Conservation (phyloP, 2,888 invertebrate genomes). For the Sesamia inferens region DNA sequence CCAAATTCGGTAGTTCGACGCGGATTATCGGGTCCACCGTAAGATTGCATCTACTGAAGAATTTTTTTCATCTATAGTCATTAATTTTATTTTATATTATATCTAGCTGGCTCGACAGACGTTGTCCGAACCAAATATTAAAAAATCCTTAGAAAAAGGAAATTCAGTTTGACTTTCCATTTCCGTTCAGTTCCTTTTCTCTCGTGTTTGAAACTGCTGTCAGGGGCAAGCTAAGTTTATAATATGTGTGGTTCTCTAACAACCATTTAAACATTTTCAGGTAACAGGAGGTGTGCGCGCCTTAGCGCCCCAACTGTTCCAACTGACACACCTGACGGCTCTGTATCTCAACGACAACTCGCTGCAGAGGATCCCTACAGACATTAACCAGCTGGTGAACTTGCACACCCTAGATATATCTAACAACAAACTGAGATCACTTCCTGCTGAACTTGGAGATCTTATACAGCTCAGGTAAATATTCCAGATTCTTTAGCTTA, state of each 20-base stretch:
- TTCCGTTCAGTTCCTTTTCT: background rate
- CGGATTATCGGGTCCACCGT: too few relatives aligned
- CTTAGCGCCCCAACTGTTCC: slow-evolving; percentile 97
- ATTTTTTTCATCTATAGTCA: background rate
- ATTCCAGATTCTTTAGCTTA: background rate
- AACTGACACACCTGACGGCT: slow-evolving; percentile 97
- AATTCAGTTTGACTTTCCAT: background rate
- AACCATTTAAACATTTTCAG: slow-evolving; percentile 80
- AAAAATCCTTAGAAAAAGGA: background rate
- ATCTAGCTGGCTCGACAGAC: background rate
- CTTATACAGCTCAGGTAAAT: slow-evolving; percentile 96
- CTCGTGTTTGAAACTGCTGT: background rate
- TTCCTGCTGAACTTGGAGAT: slow-evolving; percentile 99
- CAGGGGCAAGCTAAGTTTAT: background rate
- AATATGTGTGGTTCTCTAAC: background rate
- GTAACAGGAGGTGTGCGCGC: slow-evolving; percentile 98
- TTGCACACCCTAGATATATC: slow-evolving; percentile 97
- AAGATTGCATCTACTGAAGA: background rate
- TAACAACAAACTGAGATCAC: slow-evolving; percentile 97
- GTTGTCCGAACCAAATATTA: background rate
- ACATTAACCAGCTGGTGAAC: slow-evolving; percentile 96
- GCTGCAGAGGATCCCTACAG: slow-evolving; percentile 96
- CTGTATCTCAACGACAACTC: slow-evolving; percentile 99
- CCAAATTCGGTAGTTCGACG: too few relatives aligned
- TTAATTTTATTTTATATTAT: background rate